Evolutionary conservation across 1,140 invertebrate genomes (phyloP).

Genomic region (Babylonia areolata): DNA sequence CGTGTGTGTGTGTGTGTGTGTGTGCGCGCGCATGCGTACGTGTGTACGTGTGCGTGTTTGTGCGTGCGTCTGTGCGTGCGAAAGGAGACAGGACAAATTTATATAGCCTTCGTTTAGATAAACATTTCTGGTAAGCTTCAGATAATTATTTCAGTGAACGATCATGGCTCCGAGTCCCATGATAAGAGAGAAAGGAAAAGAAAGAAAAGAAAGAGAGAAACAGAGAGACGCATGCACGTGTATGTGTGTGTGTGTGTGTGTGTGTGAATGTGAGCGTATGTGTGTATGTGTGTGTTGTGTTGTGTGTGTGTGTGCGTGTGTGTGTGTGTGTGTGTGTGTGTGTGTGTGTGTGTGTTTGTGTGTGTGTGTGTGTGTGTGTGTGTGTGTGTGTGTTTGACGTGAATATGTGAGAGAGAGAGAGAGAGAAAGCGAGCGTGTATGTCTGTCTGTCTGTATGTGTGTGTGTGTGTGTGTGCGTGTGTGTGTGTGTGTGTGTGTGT

Average conservation of each 20-base stretch:
- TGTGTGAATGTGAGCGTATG: too few relatives aligned
- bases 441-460: slow-evolving; percentile 1
- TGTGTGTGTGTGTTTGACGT: too few relatives aligned
- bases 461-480: background rate
- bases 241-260: background rate
- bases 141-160: too few relatives aligned
- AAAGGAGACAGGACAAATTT: too few relatives aligned
- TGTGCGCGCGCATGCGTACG: background rate
- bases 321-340: background rate
- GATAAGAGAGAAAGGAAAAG: too few relatives aligned
- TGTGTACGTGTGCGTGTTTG: background rate
- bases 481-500: background rate
- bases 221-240: too few relatives aligned
- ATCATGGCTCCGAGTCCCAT: too few relatives aligned
- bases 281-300: background rate
- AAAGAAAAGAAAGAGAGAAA: too few relatives aligned
- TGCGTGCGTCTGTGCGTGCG: background rate
- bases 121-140: too few relatives aligned
- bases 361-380: background rate
- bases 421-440: background rate
- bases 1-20: background rate
- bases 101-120: too few relatives aligned
- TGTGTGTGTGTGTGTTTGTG: background rate
- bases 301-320: background rate
- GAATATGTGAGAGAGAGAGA: too few relatives aligned